These are phyloP conservation scores for Leguminivora glycinivorella DNA, from an alignment of 1,140 invertebrate genomes.

Conservation along the genomic window DNA sequence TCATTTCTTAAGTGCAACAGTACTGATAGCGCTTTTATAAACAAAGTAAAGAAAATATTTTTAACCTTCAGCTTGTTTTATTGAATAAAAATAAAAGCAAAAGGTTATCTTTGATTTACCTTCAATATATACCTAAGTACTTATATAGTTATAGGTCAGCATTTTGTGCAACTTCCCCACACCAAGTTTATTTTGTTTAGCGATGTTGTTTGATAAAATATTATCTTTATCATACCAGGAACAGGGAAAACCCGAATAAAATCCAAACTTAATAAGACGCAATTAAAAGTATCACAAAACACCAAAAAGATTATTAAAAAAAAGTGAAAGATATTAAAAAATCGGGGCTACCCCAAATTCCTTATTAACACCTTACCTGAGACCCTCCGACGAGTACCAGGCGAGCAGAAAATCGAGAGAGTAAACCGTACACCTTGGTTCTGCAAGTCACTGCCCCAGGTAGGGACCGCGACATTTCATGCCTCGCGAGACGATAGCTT, in stretches of 20 bases:
- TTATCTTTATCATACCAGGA: too few species aligned
- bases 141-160: too few species aligned
- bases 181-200: too few species aligned
- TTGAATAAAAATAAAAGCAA: background rate
- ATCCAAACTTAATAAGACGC: too few species aligned
- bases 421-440: background rate
- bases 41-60: constrained; percentile 1
- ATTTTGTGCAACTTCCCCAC: too few species aligned
- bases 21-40: background rate
- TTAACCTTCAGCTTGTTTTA: background rate
- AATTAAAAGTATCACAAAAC: too few species aligned
- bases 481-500: background rate
- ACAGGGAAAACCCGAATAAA: too few species aligned
- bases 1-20: background rate
- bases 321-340: background rate
- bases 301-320: background rate
- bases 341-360: background rate
- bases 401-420: background rate
- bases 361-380: constrained; percentile 13
- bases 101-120: background rate
- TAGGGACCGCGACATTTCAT: background rate
- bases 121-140: too few species aligned
- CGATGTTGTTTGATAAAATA: too few species aligned
- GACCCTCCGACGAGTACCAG: background rate
- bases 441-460: constrained; percentile 9